Evolutionary conservation across 1,140 invertebrate species (phyloP).

Genomic region (Megalopta genalis): DNA sequence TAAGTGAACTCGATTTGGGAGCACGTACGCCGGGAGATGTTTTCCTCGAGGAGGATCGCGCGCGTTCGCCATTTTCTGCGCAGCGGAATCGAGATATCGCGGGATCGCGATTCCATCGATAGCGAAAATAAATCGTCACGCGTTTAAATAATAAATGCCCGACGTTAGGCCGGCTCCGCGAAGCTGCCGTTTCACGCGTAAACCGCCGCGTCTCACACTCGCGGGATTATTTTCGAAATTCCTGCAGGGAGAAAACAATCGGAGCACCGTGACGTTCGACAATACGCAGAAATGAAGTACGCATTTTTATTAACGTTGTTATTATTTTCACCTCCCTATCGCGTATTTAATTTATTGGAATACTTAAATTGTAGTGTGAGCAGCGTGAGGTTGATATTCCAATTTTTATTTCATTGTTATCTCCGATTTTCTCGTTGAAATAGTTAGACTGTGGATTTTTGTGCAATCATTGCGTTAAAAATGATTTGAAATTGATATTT

Average conservation of each 20-base stretch:
- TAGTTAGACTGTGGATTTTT: too few relatives aligned
- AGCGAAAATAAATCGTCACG: not conserved
- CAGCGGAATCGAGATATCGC: not conserved
- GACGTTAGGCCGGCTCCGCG: not conserved
- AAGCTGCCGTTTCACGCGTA: not conserved
- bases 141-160: slow-evolving; percentile 3
- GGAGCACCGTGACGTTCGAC: not conserved
- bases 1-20: slow-evolving; percentile 33
- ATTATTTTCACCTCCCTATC: too few relatives aligned
- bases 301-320: too few relatives aligned
- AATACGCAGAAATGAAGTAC: not conserved
- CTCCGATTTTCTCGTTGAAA: too few relatives aligned
- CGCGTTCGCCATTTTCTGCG: not conserved
- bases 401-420: too few relatives aligned
- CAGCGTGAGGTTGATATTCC: too few relatives aligned
- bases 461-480: too few relatives aligned
- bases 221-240: not conserved
- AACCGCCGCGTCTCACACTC: not conserved
- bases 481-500: too few relatives aligned
- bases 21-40: not conserved
- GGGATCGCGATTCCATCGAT: not conserved
- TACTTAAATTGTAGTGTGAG: too few relatives aligned
- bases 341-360: too few relatives aligned
- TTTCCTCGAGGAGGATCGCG: not conserved
- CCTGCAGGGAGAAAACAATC: not conserved